Conservation (phyloP, 2,888 invertebrate genomes). For the Mactromeris polynyma region DNA sequence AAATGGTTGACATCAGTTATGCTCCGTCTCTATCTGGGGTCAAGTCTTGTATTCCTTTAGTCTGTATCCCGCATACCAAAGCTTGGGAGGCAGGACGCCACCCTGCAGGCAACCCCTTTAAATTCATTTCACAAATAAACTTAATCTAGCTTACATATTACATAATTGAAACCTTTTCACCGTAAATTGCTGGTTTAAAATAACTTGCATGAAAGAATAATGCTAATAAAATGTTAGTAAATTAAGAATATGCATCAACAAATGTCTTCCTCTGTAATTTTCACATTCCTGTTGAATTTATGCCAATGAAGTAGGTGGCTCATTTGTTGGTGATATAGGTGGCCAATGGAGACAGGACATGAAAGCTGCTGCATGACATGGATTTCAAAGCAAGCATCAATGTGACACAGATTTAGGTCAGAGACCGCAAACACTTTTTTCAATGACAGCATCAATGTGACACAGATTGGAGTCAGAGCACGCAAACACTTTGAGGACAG, state of each 20-base stretch:
- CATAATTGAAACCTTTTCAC: constrained; percentile 51
- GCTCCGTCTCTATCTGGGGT: constrained; percentile 12
- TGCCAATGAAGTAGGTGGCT: constrained; percentile 45
- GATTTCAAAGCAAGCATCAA: constrained; percentile 20
- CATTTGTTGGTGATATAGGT: constrained; percentile 41
- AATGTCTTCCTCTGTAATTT: constrained; percentile 58
- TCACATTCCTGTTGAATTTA: constrained; percentile 44
- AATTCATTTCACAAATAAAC: constrained; percentile 45
- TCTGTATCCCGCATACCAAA: constrained; percentile 38
- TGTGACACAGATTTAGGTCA: constrained; percentile 20
- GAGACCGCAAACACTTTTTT: background rate
- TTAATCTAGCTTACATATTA: constrained; percentile 53
- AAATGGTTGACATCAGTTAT: constrained; percentile 27
- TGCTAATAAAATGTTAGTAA: constrained; percentile 46
- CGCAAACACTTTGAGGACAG: background rate
- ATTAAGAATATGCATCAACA: constrained; percentile 58
- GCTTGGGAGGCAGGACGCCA: constrained; percentile 39
- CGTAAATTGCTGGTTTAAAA: constrained; percentile 52
- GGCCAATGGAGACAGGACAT: constrained; percentile 35
- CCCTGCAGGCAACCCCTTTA: constrained; percentile 34
- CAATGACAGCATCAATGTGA: background rate
- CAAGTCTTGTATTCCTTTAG: constrained; percentile 12
- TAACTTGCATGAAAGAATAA: constrained; percentile 37
- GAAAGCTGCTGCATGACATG: constrained; percentile 35
- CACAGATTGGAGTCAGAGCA: background rate